Conservation (phyloP, 1,140 invertebrate genomes). For the Archegozetes longisetosus region DNA sequence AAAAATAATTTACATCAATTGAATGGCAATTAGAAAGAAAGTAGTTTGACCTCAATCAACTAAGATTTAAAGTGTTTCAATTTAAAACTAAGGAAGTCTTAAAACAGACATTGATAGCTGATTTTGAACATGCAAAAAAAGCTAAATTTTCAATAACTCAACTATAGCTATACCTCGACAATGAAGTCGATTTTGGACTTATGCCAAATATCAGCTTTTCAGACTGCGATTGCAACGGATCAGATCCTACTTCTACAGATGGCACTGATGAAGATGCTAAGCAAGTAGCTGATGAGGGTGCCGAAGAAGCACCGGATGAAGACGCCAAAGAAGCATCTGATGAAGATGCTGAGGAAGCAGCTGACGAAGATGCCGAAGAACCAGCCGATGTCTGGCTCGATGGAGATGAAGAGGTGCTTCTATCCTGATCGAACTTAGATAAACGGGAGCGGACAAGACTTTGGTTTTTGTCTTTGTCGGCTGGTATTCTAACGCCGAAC, state of each 20-base stretch:
- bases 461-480: neutral
- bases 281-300: neutral
- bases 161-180: slow-evolving; percentile 11
- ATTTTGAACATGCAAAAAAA: neutral
- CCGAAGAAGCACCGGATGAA: neutral
- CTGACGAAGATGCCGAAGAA: neutral
- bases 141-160: no score
- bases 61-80: no score
- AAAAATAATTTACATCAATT: no score
- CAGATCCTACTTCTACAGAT: neutral
- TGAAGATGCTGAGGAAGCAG: neutral
- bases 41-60: no score
- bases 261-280: slow-evolving; percentile 22
- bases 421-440: neutral
- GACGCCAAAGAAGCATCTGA: neutral
- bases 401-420: neutral
- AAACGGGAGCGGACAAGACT: neutral
- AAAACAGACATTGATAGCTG: neutral
- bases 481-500: neutral
- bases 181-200: slow-evolving; percentile 14
- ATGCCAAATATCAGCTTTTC: slow-evolving; percentile 10
- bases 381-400: neutral
- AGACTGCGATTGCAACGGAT: neutral
- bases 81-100: no score
- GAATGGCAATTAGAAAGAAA: no score